Evolutionary conservation across 1,140 invertebrate genomes (phyloP).

Genomic region (Drosophila mojavensis): DNA sequence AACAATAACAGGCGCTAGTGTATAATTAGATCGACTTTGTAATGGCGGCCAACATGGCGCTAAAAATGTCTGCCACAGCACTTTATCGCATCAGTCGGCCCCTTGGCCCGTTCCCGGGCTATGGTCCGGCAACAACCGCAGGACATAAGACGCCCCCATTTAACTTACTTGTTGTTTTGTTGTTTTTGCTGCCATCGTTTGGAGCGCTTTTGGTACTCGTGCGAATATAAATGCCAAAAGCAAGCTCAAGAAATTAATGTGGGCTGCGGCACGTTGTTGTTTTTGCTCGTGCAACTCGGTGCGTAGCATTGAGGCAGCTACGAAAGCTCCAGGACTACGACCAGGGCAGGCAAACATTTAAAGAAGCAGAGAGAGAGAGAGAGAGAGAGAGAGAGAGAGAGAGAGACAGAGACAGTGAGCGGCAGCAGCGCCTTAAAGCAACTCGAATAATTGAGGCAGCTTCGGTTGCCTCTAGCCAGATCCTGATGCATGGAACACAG

Average conservation of each 20-base stretch:
- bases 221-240: slow-evolving; percentile 61
- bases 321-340: slow-evolving; percentile 3
- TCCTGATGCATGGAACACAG: slow-evolving; percentile 20
- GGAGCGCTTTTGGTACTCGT: slow-evolving; percentile 23
- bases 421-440: slow-evolving; percentile 20
- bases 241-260: slow-evolving; percentile 56
- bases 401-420: not conserved
- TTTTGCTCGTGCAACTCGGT: slow-evolving; percentile 8
- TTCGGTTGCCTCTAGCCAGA: slow-evolving; percentile 2
- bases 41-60: slow-evolving; percentile 64
- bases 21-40: slow-evolving; percentile 69
- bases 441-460: slow-evolving; percentile 40
- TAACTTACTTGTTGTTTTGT: slow-evolving; percentile 31
- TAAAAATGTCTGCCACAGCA: slow-evolving; percentile 64
- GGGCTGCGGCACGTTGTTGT: slow-evolving; percentile 27
- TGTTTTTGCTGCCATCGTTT: slow-evolving; percentile 18
- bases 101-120: not conserved
- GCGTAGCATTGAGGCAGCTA: not conserved
- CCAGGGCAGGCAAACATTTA: slow-evolving; percentile 24
- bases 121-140: not conserved
- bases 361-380: not conserved
- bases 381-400: not conserved
- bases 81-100: slow-evolving; percentile 50
- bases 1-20: slow-evolving; percentile 56
- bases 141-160: slow-evolving; percentile 49